A percentile compares a stretch with the other conserved stretches of the same genome.
phyloP scores from a whole-genome alignment of 2,797 vertebrate genomes.

The Mormyrus proboscirostris region DNA sequence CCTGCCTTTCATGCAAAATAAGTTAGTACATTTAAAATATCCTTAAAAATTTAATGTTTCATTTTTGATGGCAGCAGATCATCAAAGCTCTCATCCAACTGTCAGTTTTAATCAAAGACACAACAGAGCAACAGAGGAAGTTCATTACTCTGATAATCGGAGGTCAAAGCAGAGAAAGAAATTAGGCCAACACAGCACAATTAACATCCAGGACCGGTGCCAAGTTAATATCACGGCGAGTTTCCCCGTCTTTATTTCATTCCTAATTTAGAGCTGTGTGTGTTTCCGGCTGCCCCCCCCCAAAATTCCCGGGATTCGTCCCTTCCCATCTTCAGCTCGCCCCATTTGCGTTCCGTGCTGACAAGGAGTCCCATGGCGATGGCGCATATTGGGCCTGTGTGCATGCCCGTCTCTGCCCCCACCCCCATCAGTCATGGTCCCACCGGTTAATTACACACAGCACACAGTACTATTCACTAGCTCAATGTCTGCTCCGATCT shows the following conservation, averaged over 20 bases:
- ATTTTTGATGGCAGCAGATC: conserved; percentile 6
- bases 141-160: conserved; percentile 16
- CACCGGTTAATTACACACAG: background rate
- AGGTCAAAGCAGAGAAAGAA: conserved; percentile 21
- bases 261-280: conserved; percentile 12
- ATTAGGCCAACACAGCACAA: conserved; percentile 17
- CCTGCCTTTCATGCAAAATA: background rate
- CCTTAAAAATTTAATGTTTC: background rate
- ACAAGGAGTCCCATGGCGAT: background rate
- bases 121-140: conserved; percentile 13
- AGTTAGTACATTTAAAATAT: background rate
- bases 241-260: background rate
- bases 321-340: background rate
- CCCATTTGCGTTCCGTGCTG: background rate
- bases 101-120: conserved; percentile 2
- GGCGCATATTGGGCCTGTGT: background rate
- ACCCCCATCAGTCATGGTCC: background rate
- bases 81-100: conserved; percentile 1
- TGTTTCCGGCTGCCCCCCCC: background rate
- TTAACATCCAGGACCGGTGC: conserved; percentile 11
- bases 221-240: background rate
- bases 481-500: background rate
- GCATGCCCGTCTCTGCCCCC: background rate
- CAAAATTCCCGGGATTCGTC: background rate
- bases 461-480: background rate